Base-by-base conservation (phyloP, 2,797 vertebrate species). In the Coracias cyanogaster region DNA sequence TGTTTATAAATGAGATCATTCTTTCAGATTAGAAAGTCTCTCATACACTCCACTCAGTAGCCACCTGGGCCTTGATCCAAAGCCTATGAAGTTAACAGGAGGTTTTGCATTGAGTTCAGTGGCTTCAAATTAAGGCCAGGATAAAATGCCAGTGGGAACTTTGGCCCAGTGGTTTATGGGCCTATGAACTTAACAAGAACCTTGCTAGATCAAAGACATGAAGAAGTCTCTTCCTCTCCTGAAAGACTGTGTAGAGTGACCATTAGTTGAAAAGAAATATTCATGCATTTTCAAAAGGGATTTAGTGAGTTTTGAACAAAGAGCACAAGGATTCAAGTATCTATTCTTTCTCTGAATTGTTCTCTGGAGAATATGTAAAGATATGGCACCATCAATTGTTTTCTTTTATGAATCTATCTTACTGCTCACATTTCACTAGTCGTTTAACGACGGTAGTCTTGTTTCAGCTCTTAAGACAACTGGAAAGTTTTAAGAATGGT, bases 401-500 rank as follows among this genome's bases (percentile, higher is more conserved):
- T 86, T 57, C 7, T 94, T 93, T 88, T 92, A 94, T 77, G 28
- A 69, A 15, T n/a, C 43, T 78, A 6, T 60, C 54, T 57, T 66
- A 17, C 37, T 54, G 18, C 35, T 91, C 57, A 83, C 12, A 82
- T 94, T 97, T 93, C 65, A 78, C 28, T 93, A 24, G 60, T 25
- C 25, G 19, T 81, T 93, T 96, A 82, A 81, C 12, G 11, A n/a
- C 4, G 1, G 51, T 69, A 73, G 46, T 64, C 39, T 67, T 86
- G 46, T 93, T 95, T 95, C 60, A 83, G 7, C 35, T 55, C 22
- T 76, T 82, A 73, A 91, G 62, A 94, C 22, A 43, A 39, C 45
- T 58, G 20, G 37, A 89, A 96, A 79, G 3, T 83, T 94, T 92
- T 94, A 82, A 94, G 48, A n/a, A 65, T 61, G 66, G 20, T 78